Evolutionary conservation across 2,888 invertebrate species (phyloP).

Genomic region (Leucophenga montana): DNA sequence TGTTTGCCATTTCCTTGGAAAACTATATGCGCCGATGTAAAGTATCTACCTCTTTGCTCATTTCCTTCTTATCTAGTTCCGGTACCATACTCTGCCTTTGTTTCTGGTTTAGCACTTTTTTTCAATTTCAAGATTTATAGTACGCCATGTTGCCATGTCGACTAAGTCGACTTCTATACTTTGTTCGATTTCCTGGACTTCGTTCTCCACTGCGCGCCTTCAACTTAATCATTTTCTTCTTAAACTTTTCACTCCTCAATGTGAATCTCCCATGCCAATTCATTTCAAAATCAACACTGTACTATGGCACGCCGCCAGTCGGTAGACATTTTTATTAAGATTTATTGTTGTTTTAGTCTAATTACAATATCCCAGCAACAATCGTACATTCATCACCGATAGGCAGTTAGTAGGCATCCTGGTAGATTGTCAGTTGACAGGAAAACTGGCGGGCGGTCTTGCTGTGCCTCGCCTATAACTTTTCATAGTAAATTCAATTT

Average conservation of each 20-base stretch:
- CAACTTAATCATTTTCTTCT: too few species aligned
- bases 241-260: too few species aligned
- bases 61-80: background rate
- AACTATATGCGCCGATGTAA: too few species aligned
- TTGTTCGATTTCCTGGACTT: background rate
- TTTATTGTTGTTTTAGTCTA: slow-evolving; percentile 57
- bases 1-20: too few species aligned
- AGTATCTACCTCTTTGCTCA: too few species aligned
- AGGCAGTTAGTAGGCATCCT: slow-evolving; percentile 13
- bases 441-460: slow-evolving; percentile 2
- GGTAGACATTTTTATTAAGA: slow-evolving; percentile 51
- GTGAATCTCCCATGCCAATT: too few species aligned
- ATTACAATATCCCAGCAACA: slow-evolving; percentile 54
- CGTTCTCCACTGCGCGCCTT: background rate
- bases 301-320: too few species aligned
- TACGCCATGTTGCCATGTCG: background rate
- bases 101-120: background rate
- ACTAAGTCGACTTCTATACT: background rate
- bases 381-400: slow-evolving; percentile 37
- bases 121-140: background rate
- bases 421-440: background rate
- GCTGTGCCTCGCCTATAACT: slow-evolving; percentile 35
- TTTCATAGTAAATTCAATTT: slow-evolving; percentile 55
- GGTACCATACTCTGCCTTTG: background rate
- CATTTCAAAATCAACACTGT: too few species aligned